These are phyloP conservation scores for Amblyornis subalaris DNA, from an alignment of 2,113 vertebrate species.

Conservation along the genomic window DNA sequence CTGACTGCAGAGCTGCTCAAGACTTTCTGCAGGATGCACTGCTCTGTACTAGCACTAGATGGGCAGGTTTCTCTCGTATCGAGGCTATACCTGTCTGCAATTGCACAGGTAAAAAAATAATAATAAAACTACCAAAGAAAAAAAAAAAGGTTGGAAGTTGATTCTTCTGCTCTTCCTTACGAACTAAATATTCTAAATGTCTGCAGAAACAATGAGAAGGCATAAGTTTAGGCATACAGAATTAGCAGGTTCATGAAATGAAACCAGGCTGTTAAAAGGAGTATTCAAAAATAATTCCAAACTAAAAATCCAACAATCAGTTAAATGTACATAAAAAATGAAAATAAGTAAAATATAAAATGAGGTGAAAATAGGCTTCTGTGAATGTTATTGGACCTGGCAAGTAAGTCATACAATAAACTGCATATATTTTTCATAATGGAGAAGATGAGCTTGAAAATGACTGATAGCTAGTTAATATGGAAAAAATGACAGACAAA, in stretches of 20 bases:
- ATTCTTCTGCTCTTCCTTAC: not conserved
- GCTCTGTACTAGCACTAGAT: not conserved
- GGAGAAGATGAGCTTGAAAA: not conserved
- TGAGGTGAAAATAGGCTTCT: not conserved
- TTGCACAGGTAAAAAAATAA: not conserved
- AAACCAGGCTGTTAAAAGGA: not conserved
- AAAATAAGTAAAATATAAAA: not conserved
- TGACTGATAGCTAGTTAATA: not conserved
- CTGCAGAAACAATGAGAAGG: not conserved
- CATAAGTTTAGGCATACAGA: not conserved
- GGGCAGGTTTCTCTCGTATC: not conserved
- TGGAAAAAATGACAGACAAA: not conserved
- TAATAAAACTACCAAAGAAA: no score
- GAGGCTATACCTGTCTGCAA: not conserved
- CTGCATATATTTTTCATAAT: not conserved
- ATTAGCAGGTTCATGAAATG: not conserved
- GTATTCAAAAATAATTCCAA: not conserved
- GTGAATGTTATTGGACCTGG: not conserved
- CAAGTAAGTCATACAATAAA: not conserved
- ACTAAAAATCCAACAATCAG: not conserved
- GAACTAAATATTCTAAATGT: not conserved
- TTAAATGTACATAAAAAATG: not conserved
- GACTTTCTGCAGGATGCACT: not conserved
- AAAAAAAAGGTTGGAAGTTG: not conserved
- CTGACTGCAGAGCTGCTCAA: not conserved